A percentile compares a stretch with the other conserved stretches of the same genome.
Evolutionary conservation across 2,888 invertebrate species (phyloP).

Genomic region (Poecilus cupreus): DNA sequence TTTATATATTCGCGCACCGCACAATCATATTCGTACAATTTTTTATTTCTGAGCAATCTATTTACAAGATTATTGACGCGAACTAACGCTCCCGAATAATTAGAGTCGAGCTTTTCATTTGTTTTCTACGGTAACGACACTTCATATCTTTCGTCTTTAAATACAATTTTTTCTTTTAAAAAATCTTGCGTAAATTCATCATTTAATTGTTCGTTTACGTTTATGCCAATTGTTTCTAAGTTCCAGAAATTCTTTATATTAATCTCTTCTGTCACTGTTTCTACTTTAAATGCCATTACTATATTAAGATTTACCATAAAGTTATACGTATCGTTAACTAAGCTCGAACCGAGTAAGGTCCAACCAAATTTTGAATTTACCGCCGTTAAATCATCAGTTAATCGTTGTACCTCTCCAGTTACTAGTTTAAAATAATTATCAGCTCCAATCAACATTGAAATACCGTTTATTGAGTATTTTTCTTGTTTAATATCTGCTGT

Average conservation of each 20-base stretch:
- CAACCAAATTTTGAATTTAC: conserved; percentile 20
- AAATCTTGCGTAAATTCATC: no score
- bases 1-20: conserved; percentile 20
- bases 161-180: no score
- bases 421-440: no score
- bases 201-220: background rate
- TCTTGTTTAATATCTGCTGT: conserved; percentile 5
- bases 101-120: background rate
- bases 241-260: background rate
- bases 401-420: no score
- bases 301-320: conserved; percentile 6
- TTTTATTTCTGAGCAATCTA: background rate
- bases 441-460: conserved; percentile 17
- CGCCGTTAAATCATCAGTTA: conserved; percentile 11
- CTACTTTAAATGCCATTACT: background rate
- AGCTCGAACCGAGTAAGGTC: conserved; percentile 7
- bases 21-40: conserved; percentile 3
- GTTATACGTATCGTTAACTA: background rate
- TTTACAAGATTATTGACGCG: background rate
- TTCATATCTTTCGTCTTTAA: background rate
- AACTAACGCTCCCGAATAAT: conserved; percentile 11
- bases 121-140: conserved; percentile 11
- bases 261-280: background rate
- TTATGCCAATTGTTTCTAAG: conserved; percentile 3
- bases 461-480: background rate